Conservation (phyloP, 1,140 invertebrate species). For the Drosophila sturtevanti region DNA sequence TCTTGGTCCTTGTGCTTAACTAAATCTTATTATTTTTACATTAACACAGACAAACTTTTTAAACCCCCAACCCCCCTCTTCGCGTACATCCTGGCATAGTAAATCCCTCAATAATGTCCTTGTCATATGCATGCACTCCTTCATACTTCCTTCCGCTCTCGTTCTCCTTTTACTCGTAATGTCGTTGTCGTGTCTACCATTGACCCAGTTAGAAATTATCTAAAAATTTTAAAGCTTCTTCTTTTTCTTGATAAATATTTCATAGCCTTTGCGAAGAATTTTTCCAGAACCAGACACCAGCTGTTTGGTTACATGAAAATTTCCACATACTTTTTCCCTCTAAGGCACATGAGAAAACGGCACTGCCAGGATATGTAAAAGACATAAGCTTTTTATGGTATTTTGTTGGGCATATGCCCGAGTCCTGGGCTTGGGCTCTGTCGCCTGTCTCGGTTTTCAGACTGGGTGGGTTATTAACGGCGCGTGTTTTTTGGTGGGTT, state of each 20-base stretch:
- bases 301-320: conserved; percentile 57
- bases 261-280: conserved; percentile 35
- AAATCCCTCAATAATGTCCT: conserved; percentile 7
- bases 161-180: background rate
- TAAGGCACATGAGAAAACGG: background rate
- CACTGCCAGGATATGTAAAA: conserved; percentile 43
- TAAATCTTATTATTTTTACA: conserved; percentile 74
- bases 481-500: conserved; percentile 17
- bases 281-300: conserved; percentile 37
- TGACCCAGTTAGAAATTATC: conserved; percentile 61
- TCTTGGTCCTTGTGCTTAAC: conserved; percentile 42
- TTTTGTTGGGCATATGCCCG: conserved; percentile 24
- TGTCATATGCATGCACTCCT: background rate
- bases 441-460: background rate
- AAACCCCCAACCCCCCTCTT: conserved; percentile 17
- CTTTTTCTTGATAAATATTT: conserved; percentile 55
- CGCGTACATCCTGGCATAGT: too few species aligned
- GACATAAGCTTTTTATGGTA: conserved; percentile 72
- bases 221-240: conserved; percentile 39
- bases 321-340: conserved; percentile 40
- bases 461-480: conserved; percentile 58
- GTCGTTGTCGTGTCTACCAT: conserved; percentile 1
- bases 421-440: background rate
- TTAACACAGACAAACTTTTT: conserved; percentile 61
- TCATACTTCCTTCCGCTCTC: background rate